Conservation (phyloP, 1,140 invertebrate species). For the Pantala flavescens region DNA sequence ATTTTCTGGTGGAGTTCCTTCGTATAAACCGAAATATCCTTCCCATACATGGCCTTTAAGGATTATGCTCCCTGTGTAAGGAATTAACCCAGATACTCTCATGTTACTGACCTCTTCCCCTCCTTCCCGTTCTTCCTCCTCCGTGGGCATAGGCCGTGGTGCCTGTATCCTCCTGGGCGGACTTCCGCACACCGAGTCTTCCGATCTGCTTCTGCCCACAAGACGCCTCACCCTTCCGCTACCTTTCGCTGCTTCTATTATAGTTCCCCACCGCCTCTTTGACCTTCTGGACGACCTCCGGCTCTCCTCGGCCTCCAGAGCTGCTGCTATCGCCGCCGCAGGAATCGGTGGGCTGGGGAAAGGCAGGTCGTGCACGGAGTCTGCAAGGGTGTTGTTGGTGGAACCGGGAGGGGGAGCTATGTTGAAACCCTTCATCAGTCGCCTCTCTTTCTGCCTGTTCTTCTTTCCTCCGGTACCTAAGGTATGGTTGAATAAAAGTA, state of each 20-base stretch:
- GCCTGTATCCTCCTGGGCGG: constrained; percentile 31
- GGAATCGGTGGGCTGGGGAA: not conserved
- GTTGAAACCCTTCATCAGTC: constrained; percentile 91
- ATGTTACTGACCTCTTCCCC: not conserved
- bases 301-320: not conserved
- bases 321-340: not conserved
- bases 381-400: not conserved
- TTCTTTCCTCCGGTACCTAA: constrained; percentile 80
- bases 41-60: no score
- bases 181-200: constrained; percentile 72
- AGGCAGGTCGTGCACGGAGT: not conserved
- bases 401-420: constrained; percentile 55
- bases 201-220: constrained; percentile 61
- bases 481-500: no score
- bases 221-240: constrained; percentile 60
- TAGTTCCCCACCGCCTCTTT: constrained; percentile 63
- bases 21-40: no score
- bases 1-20: no score
- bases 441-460: constrained; percentile 81
- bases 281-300: constrained; percentile 20
- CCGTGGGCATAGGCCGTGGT: constrained; percentile 31
- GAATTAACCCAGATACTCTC: no score
- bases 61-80: no score
- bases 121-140: constrained; percentile 21
- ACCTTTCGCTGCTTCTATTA: constrained; percentile 70